Base-by-base conservation (phyloP, 2,888 invertebrate species). In the Drosophila niveifrons region DNA sequence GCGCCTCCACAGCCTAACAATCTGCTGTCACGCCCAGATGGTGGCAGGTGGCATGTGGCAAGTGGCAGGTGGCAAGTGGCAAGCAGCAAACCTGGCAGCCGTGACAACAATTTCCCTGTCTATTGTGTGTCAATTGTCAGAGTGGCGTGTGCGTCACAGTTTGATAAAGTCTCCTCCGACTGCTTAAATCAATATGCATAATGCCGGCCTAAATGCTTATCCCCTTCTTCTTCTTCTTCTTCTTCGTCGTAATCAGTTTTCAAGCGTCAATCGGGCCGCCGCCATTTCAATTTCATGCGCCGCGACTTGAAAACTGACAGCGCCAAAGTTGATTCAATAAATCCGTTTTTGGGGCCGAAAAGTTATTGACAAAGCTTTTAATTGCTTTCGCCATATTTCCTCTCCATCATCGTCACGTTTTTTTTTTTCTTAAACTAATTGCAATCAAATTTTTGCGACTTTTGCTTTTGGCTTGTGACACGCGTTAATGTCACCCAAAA, bases 401-500 rank as follows among this genome's bases (percentile, higher is more conserved):
- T 13, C 17, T 4, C 4, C 50, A 9, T 1, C 7, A 4, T 17
- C 11, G 57, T 58, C 68, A 59, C 63, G 50, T 77, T 64, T 44
- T 66, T n/a, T n/a, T n/a, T n/a, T n/a, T n/a, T n/a, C n/a, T n/a
- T 66, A 78, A 79, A 79, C 81, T 79, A 79, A 79, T 79, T 79
- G 78, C 71, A 79, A 79, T 79, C 53, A 77, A 80, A 75, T 71
- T 72, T 69, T 63, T 51, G 23, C 57, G 17, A 39, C 39, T 47
- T 56, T 47, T 56, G 48, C 9, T 43, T n/a, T 31, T n/a, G 48
- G 39, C 48, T 72, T 48, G 28, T 47, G 18, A 47, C 74, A 47
- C 74, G 52, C 72, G 58, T 66, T 73, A 56, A 73, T 75, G 75
- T 67, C 79, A 13, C n/a, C 46, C 11, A 55, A 2, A 55, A 4